Evolutionary conservation across 2,113 vertebrate genomes (phyloP).

Genomic region (Alethe diademata): DNA sequence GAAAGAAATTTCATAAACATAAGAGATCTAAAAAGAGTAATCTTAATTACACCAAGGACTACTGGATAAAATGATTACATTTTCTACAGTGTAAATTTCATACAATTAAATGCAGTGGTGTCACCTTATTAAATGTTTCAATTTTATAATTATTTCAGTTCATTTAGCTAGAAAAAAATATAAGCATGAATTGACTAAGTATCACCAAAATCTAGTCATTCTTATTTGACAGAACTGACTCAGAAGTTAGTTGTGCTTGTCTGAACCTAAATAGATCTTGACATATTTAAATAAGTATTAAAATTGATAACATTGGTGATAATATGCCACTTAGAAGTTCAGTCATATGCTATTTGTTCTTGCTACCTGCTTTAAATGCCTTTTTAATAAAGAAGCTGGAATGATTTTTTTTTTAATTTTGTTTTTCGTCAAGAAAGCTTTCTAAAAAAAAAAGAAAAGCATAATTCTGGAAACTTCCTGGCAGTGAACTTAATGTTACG

Average conservation of each 20-base stretch:
- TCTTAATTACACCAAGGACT: slow-evolving; percentile 78
- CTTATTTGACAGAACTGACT: slow-evolving; percentile 61
- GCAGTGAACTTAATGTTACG: slow-evolving; percentile 48
- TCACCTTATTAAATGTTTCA: slow-evolving; percentile 80
- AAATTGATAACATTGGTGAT: slow-evolving; percentile 71
- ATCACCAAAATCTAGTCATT: slow-evolving; percentile 74
- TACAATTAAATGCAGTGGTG: slow-evolving; percentile 76
- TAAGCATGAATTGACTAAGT: slow-evolving; percentile 76
- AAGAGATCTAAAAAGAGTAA: slow-evolving; percentile 68
- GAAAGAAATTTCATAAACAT: slow-evolving; percentile 71
- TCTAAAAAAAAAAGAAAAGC: not conserved
- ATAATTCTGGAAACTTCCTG: slow-evolving; percentile 56
- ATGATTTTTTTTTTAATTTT: not conserved
- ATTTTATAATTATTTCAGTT: slow-evolving; percentile 84
- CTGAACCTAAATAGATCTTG: slow-evolving; percentile 79
- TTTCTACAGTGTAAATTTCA: slow-evolving; percentile 79
- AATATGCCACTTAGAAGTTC: slow-evolving; percentile 60
- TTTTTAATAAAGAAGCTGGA: not conserved
- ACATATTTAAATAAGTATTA: slow-evolving; percentile 78
- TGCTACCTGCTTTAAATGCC: slow-evolving; percentile 34
- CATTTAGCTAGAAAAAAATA: slow-evolving; percentile 78
- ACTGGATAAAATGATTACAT: slow-evolving; percentile 76
- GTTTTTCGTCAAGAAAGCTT: slow-evolving; percentile 11
- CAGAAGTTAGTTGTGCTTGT: slow-evolving; percentile 79
- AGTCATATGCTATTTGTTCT: slow-evolving; percentile 60